Conservation (phyloP, 2,113 vertebrate species). For the Corythornis madagascariensis region DNA sequence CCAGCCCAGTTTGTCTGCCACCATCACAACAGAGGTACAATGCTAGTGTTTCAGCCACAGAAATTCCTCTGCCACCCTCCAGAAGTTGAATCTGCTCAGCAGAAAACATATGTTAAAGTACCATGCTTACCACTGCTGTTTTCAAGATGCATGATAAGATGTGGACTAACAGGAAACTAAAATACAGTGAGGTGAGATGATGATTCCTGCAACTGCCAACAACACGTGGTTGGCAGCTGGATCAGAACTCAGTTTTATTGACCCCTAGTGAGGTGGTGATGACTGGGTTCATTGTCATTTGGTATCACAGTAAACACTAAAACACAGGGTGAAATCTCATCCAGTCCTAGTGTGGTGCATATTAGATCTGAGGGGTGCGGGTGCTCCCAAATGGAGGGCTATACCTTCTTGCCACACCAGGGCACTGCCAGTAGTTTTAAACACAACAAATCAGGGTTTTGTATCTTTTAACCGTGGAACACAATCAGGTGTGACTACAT, state of each 20-base stretch:
- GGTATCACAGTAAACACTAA: not conserved
- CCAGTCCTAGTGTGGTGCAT: not conserved
- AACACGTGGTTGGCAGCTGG: not conserved
- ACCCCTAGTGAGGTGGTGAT: not conserved
- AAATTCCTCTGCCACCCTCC: not conserved
- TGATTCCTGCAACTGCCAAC: not conserved
- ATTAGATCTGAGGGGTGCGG: not conserved
- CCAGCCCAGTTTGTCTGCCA: not conserved
- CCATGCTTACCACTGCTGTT: not conserved
- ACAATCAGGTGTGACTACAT: not conserved
- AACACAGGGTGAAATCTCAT: not conserved
- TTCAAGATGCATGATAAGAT: not conserved
- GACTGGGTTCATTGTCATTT: not conserved
- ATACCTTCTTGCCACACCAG: not conserved
- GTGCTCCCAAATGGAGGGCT: not conserved
- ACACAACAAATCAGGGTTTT: not conserved
- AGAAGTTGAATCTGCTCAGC: not conserved
- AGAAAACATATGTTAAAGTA: not conserved
- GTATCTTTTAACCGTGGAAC: not conserved
- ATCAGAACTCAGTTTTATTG: not conserved
- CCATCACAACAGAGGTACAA: not conserved
- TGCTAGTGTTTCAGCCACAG: not conserved
- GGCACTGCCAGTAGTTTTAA: not conserved
- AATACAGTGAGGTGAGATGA: accelerated
- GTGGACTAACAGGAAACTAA: not conserved